Percentiles rank a stretch among this genome's conserved stretches.
Evolutionary conservation across 2,113 vertebrate genomes (phyloP).

Genomic region (Synchiropus splendidus): DNA sequence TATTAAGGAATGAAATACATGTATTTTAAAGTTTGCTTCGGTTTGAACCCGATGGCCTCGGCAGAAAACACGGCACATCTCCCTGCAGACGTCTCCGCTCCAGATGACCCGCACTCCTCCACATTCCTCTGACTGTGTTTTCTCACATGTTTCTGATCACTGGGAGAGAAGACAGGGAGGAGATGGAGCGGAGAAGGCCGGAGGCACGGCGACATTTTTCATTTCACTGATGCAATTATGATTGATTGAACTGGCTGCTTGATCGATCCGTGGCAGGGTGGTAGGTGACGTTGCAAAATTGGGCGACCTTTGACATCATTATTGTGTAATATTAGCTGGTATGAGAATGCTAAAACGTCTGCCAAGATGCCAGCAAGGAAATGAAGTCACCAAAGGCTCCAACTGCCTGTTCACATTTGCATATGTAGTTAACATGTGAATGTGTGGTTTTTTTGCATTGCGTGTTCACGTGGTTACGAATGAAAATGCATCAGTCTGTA

Average conservation of each 20-base stretch:
- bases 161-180: constrained; percentile 1
- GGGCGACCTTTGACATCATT: neutral
- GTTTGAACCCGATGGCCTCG: constrained; percentile 3
- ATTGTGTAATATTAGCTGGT: no score
- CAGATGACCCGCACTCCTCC: constrained; percentile 30
- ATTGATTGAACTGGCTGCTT: neutral
- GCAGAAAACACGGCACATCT: constrained; percentile 11
- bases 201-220: neutral
- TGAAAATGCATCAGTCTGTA: no score
- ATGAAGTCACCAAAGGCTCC: no score
- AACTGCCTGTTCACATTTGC: no score
- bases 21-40: neutral
- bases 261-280: neutral
- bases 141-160: constrained; percentile 28
- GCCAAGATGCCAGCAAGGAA: no score
- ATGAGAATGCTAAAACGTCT: no score
- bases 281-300: neutral
- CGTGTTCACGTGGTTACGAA: no score
- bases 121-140: constrained; percentile 28
- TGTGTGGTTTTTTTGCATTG: no score
- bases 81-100: constrained; percentile 21
- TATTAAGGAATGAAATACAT: no score
- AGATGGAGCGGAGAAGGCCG: neutral
- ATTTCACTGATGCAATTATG: neutral
- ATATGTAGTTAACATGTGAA: no score